Evolutionary conservation across 2,888 invertebrate genomes (phyloP).

Genomic region (Cryptosula pallasiana): DNA sequence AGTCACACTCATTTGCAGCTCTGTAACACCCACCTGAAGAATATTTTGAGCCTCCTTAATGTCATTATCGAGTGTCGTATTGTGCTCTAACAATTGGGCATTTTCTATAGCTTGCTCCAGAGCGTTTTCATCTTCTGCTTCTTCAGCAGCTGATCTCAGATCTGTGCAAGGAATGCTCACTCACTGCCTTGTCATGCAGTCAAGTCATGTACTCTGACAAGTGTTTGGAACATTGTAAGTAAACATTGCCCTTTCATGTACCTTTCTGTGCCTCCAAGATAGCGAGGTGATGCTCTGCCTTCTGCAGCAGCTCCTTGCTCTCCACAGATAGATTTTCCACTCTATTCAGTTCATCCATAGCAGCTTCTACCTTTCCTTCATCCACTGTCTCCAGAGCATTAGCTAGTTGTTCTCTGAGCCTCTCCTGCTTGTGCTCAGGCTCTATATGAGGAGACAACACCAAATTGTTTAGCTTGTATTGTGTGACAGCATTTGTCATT

Average conservation of each 20-base stretch:
- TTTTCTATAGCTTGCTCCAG: slow-evolving; percentile 36
- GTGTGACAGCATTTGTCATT: no score
- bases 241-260: slow-evolving; percentile 29
- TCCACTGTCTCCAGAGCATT: neutral
- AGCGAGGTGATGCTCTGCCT: slow-evolving; percentile 34
- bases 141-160: slow-evolving; percentile 33
- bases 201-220: no score
- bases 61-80: slow-evolving; percentile 38
- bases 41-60: slow-evolving; percentile 38
- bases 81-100: slow-evolving; percentile 37
- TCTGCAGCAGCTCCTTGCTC: slow-evolving; percentile 29
- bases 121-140: slow-evolving; percentile 36
- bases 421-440: neutral
- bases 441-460: no score
- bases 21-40: slow-evolving; percentile 28
- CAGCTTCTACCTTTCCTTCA: slow-evolving; percentile 24
- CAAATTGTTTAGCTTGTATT: no score
- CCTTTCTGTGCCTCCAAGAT: slow-evolving; percentile 38
- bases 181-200: no score
- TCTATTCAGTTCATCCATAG: slow-evolving; percentile 31
- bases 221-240: no score
- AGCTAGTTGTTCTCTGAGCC: neutral
- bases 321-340: slow-evolving; percentile 27
- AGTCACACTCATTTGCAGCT: no score
- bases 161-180: neutral